Evolutionary conservation across 2,888 invertebrate genomes (phyloP).

Genomic region (Caenorhabditis sp.): DNA sequence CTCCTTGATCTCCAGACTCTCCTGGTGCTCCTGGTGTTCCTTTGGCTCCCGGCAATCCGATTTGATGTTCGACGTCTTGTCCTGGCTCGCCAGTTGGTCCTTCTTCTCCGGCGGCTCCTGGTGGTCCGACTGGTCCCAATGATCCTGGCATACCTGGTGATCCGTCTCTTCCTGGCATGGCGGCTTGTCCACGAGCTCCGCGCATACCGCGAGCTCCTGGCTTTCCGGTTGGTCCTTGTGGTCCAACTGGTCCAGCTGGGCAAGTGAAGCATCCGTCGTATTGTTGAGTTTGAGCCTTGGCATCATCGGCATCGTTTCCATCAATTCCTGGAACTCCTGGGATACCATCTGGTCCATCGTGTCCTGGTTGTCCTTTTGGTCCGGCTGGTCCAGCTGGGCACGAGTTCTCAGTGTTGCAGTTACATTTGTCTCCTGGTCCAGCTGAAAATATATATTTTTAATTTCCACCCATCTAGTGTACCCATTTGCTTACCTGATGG

Average conservation of each 20-base stretch:
- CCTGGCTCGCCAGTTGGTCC: constrained; percentile 61
- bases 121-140: constrained; percentile 57
- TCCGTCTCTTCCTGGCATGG: constrained; percentile 64
- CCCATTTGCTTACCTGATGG: constrained; percentile 32
- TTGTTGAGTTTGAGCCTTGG: constrained; percentile 60
- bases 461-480: no score
- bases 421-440: constrained; percentile 48
- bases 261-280: constrained; percentile 65
- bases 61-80: constrained; percentile 61
- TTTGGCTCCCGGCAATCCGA: constrained; percentile 61
- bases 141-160: constrained; percentile 64
- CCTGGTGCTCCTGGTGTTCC: constrained; percentile 56
- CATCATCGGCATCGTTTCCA: constrained; percentile 58
- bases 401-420: constrained; percentile 55
- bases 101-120: constrained; percentile 60
- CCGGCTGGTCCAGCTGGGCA: constrained; percentile 62
- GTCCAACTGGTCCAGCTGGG: constrained; percentile 58
- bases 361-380: constrained; percentile 55
- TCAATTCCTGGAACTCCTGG: constrained; percentile 57
- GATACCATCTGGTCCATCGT: constrained; percentile 59
- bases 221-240: constrained; percentile 52
- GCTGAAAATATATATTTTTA: constrained; percentile 26
- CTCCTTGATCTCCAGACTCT: constrained; percentile 56
- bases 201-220: constrained; percentile 65
- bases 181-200: constrained; percentile 65